phyloP scores from a whole-genome alignment of 1,140 invertebrate genomes.

The Penaeus vannamei region DNA sequence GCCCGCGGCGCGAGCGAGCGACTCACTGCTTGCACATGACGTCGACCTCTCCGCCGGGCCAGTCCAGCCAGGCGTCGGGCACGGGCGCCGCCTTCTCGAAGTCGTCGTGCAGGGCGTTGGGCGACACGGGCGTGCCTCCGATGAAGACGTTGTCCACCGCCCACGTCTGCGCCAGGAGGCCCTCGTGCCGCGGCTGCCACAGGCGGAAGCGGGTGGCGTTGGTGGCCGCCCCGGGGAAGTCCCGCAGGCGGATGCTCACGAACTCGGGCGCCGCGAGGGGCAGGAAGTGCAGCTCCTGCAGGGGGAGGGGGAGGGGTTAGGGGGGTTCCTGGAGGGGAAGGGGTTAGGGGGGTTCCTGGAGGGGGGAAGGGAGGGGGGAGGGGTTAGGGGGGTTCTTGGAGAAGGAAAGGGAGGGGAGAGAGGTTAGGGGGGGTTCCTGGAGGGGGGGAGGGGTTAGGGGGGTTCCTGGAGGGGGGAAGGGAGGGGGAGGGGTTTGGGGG shows the following conservation, averaged over 20 bases:
- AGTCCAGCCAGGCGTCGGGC: slow-evolving; percentile 72
- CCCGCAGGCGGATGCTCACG: slow-evolving; percentile 66
- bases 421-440: no score
- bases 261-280: slow-evolving; percentile 70
- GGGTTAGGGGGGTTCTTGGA: no score
- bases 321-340: neutral
- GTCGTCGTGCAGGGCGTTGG: slow-evolving; percentile 71
- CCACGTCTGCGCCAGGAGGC: slow-evolving; percentile 71
- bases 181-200: slow-evolving; percentile 73
- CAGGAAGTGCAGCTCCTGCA: slow-evolving; percentile 72
- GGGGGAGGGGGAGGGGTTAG: neutral
- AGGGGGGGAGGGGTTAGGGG: no score
- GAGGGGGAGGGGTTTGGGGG: no score
- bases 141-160: slow-evolving; percentile 74
- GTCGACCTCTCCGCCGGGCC: slow-evolving; percentile 71
- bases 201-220: slow-evolving; percentile 73
- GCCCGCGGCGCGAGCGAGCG: neutral
- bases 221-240: slow-evolving; percentile 67
- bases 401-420: no score
- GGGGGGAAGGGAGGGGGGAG: no score
- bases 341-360: no score
- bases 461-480: no score
- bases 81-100: slow-evolving; percentile 69
- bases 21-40: slow-evolving; percentile 70
- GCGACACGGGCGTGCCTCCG: slow-evolving; percentile 71